Evolutionary conservation across 1,140 invertebrate species (phyloP).

Genomic region (Triops longicaudatus): DNA sequence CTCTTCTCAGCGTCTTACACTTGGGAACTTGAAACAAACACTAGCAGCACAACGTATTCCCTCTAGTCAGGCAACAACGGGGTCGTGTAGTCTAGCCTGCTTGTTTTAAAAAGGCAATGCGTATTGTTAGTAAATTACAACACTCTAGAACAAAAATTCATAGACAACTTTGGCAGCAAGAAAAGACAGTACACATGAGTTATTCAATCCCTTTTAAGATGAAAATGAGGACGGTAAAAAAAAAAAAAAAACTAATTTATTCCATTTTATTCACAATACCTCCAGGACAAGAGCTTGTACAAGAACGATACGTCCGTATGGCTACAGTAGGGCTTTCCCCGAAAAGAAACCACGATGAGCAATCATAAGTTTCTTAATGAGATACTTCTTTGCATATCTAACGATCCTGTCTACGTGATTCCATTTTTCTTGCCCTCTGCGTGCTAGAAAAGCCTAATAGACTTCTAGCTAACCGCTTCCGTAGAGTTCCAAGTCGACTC

Average conservation of each 20-base stretch:
- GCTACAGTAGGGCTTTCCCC: background rate
- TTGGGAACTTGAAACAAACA: background rate
- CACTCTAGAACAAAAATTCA: background rate
- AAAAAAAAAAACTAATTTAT: background rate
- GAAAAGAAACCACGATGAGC: background rate
- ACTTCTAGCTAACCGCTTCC: too few species aligned
- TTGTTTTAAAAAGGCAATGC: background rate
- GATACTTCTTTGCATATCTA: background rate
- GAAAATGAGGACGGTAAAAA: background rate
- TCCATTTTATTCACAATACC: background rate
- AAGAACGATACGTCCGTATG: background rate
- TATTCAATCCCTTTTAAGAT: background rate
- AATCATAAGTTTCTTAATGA: background rate
- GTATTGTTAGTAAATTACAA: background rate
- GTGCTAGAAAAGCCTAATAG: too few species aligned
- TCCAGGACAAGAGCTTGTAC: background rate
- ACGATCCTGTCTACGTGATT: too few species aligned
- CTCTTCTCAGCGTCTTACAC: background rate
- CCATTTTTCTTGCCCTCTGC: too few species aligned
- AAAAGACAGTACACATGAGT: background rate
- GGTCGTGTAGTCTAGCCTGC: background rate
- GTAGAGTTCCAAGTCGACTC: too few species aligned
- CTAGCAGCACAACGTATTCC: background rate
- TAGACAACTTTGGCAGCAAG: background rate
- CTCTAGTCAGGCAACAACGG: background rate